Base-by-base conservation (phyloP, 2,113 vertebrate species). In the Sphaerodactylus townsendi region DNA sequence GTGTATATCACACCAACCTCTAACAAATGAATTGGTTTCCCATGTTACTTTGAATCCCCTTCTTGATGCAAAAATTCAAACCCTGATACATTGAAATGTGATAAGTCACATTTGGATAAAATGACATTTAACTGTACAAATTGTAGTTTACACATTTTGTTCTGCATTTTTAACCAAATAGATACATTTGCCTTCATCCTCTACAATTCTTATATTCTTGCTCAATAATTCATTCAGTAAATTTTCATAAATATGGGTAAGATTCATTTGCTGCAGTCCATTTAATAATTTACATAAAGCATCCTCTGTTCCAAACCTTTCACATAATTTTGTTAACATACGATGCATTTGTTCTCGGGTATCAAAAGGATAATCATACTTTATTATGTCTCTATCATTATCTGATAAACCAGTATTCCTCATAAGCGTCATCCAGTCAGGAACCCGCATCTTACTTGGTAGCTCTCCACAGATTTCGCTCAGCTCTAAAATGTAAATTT, bases 361-460 rank as follows among this genome's bases (percentile, higher is more conserved):
- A 37, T 48, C 0, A 9, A 5, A 2, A 41, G 14, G 1, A 64
- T 85, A 0, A 48, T 85, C 76, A 46, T 1, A 5, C 0, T 1
- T n/a, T 46, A 85, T 79, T 28, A 14, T 37, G 0, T 23, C 9
- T 30, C 78, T 79, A 23, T 79, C 41, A 37, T 37, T 64, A 9
- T 85, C n/a, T 28, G n/a, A 23, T 30, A 85, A 85, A 8, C 76
- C 83, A 8, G 68, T n/a, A 3, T n/a, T 79, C 41, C 83, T 62
- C 83, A 85, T 79, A 72, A 79, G 53, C 7, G 0, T 9, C 2
- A 28, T 72, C 76, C 76, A 79, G 5, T 39, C 3, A 2, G 2
- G 0, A 9, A 0, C 0, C 48, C 0, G 1, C 50, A 85, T 53
- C 1, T 0, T 5, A 8, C 23, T 5, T 25, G 4, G 46, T 37